Conservation (phyloP, 2,888 invertebrate species). For the Notodonta ziczac region DNA sequence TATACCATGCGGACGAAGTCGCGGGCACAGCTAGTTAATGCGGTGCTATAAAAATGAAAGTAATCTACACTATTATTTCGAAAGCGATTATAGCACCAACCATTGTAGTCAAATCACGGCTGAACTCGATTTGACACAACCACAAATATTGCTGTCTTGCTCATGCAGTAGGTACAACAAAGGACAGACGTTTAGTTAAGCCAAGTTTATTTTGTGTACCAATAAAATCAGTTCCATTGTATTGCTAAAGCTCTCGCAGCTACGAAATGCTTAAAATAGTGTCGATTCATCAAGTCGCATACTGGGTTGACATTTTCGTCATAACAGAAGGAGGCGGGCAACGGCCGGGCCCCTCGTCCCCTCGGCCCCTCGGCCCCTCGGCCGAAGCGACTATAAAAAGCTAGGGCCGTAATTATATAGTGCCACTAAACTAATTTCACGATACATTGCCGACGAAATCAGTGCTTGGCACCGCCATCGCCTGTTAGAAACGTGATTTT, state of each 20-base stretch:
- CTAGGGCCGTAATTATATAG: constrained; percentile 83
- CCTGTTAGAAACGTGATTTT: constrained; percentile 76
- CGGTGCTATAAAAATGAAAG: neutral
- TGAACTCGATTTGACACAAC: too few relatives aligned
- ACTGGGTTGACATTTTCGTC: constrained; percentile 82
- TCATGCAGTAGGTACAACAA: too few relatives aligned
- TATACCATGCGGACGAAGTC: too few relatives aligned
- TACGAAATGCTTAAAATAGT: constrained; percentile 74
- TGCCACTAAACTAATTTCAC: constrained; percentile 85
- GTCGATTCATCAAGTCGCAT: constrained; percentile 82
- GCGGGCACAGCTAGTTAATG: too few relatives aligned
- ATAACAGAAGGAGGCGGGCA: constrained; percentile 68
- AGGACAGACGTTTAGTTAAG: too few relatives aligned
- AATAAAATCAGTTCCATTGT: constrained; percentile 7
- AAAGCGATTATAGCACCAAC: neutral
- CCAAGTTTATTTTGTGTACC: too few relatives aligned
- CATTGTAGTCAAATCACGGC: too few relatives aligned
- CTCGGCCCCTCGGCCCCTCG: constrained; percentile 33
- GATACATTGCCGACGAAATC: constrained; percentile 84
- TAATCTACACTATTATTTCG: neutral
- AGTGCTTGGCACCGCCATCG: constrained; percentile 81
- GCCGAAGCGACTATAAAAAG: constrained; percentile 74
- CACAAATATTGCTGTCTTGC: too few relatives aligned
- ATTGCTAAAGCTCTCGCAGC: constrained; percentile 47
- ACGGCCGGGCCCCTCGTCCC: constrained; percentile 42